These are phyloP conservation scores for Halesus radiatus DNA, from an alignment of 1,140 invertebrate genomes.

Conservation along the genomic window DNA sequence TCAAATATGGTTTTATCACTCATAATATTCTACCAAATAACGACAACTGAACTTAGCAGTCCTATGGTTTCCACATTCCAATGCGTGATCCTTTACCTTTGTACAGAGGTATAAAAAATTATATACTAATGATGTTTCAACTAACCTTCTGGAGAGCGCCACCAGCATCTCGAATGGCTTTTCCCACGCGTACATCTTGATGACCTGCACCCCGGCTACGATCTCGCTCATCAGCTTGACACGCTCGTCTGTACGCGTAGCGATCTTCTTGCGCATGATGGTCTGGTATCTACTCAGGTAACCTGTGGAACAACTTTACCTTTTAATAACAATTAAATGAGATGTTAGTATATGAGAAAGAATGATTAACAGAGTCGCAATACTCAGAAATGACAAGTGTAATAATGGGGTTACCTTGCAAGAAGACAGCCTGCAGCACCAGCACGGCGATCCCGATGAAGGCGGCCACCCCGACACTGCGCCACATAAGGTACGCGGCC, in stretches of 20 bases:
- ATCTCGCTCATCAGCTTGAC: slow-evolving; percentile 89
- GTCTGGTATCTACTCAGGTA: slow-evolving; percentile 79
- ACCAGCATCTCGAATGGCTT: slow-evolving; percentile 81
- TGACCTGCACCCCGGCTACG: slow-evolving; percentile 81
- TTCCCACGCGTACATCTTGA: slow-evolving; percentile 92
- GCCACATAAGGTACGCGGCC: slow-evolving; percentile 76
- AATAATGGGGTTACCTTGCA: no score
- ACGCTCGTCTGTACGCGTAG: slow-evolving; percentile 81
- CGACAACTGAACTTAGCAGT: no score
- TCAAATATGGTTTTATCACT: no score
- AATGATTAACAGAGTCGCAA: no score
- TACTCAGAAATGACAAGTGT: no score
- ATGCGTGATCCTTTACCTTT: no score
- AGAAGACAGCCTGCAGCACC: slow-evolving; percentile 73
- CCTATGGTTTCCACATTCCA: no score
- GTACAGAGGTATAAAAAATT: no score
- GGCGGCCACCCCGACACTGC: slow-evolving; percentile 71
- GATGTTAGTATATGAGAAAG: no score
- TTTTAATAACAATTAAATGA: no score
- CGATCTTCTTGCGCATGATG: slow-evolving; percentile 76
- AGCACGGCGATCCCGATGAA: slow-evolving; percentile 75
- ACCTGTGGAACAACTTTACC: no score
- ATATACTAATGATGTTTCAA: not conserved
- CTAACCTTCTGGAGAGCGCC: slow-evolving; percentile 71
- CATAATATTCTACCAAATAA: no score